phyloP scores from a whole-genome alignment of 35 echinoderm and acorn worm genomes.

The Ptychodera flava region DNA sequence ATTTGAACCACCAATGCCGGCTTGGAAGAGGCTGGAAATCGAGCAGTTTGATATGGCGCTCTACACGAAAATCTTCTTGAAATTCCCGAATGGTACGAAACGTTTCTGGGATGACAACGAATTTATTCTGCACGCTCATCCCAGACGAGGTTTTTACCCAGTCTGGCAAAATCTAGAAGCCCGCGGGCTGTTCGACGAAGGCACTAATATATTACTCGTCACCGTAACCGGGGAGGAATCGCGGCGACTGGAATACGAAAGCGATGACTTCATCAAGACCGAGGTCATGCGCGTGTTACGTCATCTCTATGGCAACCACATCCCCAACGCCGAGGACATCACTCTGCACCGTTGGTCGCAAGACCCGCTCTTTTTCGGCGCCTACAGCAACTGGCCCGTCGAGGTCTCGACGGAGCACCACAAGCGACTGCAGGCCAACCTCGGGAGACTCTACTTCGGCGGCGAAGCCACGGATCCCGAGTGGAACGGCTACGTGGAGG shows the following conservation, averaged over 20 bases:
- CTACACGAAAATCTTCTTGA: slow-evolving; percentile 25
- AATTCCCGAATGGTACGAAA: slow-evolving; percentile 4
- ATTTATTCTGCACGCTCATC: slow-evolving; percentile 28
- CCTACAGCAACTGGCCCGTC: slow-evolving; percentile 22
- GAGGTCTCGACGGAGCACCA: slow-evolving; percentile 10
- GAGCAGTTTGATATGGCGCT: slow-evolving; percentile 24
- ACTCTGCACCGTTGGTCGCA: slow-evolving; percentile 18
- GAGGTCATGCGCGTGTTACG: slow-evolving; percentile 21
- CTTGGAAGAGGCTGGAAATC: slow-evolving; percentile 42
- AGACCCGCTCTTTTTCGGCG: slow-evolving; percentile 25
- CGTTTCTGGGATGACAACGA: slow-evolving; percentile 44
- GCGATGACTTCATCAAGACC: not conserved
- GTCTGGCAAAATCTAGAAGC: slow-evolving; percentile 32
- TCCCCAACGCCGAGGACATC: slow-evolving; percentile 19
- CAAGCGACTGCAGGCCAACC: slow-evolving; percentile 14
- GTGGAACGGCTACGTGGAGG: slow-evolving; percentile 29
- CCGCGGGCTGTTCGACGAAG: slow-evolving; percentile 19
- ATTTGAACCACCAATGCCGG: slow-evolving; percentile 24
- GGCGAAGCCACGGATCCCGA: slow-evolving; percentile 39
- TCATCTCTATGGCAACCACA: slow-evolving; percentile 7
- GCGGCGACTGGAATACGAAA: slow-evolving; percentile 22
- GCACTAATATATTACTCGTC: slow-evolving; percentile 23
- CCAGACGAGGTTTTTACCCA: slow-evolving; percentile 31
- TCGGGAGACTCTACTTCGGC: slow-evolving; percentile 28
- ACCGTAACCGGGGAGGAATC: slow-evolving; percentile 34